A percentile compares a stretch with the other conserved stretches of the same genome.
phyloP scores from a whole-genome alignment of 1,140 invertebrate genomes.

The Trigoniulus corallinus region DNA sequence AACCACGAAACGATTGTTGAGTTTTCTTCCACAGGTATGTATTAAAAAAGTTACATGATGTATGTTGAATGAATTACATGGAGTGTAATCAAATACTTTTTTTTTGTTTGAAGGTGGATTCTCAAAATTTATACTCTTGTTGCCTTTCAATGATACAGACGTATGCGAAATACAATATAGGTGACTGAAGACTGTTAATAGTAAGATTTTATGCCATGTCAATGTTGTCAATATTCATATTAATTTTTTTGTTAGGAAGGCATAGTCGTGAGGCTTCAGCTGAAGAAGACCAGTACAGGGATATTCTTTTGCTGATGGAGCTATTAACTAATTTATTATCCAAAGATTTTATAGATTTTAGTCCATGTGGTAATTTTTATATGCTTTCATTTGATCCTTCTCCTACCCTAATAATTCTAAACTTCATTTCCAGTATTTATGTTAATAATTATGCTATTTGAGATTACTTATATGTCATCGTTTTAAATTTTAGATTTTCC shows the following conservation, averaged over 20 bases:
- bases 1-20: constrained; percentile 47
- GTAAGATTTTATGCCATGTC: neutral
- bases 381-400: too few relatives aligned
- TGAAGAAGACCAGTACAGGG: constrained; percentile 52
- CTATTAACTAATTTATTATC: constrained; percentile 48
- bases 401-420: too few relatives aligned
- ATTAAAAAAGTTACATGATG: too few relatives aligned
- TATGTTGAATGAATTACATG: too few relatives aligned
- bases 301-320: constrained; percentile 51
- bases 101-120: constrained; percentile 13
- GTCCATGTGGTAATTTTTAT: constrained; percentile 18
- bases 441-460: too few relatives aligned
- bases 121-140: constrained; percentile 37
- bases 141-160: constrained; percentile 44
- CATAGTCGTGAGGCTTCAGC: constrained; percentile 31
- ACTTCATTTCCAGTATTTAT: too few relatives aligned
- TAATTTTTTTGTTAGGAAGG: constrained; percentile 8
- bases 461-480: too few relatives aligned
- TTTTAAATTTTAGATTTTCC: neutral
- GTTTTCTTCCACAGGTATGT: constrained; percentile 38
- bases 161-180: constrained; percentile 44
- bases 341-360: constrained; percentile 50
- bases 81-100: too few relatives aligned
- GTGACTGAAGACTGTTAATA: constrained; percentile 17
- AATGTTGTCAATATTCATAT: neutral